Evolutionary conservation across 2,888 invertebrate species (phyloP).

Genomic region (Amaurobius ferox): DNA sequence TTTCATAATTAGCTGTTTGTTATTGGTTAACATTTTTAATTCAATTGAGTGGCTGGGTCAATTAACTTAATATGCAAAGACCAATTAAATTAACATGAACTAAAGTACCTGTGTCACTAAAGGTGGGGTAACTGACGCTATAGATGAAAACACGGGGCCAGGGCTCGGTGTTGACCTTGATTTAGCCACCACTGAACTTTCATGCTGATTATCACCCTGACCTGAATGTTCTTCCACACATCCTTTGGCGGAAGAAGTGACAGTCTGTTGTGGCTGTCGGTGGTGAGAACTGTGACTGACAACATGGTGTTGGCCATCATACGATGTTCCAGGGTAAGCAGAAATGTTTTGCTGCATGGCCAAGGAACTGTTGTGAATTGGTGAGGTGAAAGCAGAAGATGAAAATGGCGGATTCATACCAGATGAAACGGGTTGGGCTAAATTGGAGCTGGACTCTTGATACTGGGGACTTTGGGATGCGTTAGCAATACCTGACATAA

Average conservation of each 20-base stretch:
- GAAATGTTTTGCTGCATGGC: slow-evolving; percentile 26
- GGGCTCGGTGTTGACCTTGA: slow-evolving; percentile 68
- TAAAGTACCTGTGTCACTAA: slow-evolving; percentile 49
- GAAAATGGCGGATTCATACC: slow-evolving; percentile 55
- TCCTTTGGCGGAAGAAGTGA: slow-evolving; percentile 5
- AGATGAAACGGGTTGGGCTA: slow-evolving; percentile 31
- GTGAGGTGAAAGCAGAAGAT: slow-evolving; percentile 62
- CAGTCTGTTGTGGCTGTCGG: slow-evolving; percentile 8
- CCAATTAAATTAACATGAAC: no score
- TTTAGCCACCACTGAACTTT: slow-evolving; percentile 36
- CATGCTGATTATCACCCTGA: slow-evolving; percentile 24
- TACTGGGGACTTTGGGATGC: slow-evolving; percentile 60
- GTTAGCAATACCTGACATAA: slow-evolving; percentile 26
- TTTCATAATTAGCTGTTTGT: no score
- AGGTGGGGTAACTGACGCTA: slow-evolving; percentile 62
- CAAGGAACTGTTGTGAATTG: slow-evolving; percentile 37
- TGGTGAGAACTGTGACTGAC: slow-evolving; percentile 32
- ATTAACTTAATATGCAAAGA: no score
- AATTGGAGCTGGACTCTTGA: slow-evolving; percentile 34
- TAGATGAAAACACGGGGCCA: slow-evolving; percentile 52
- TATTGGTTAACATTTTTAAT: no score
- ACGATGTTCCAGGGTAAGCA: slow-evolving; percentile 49
- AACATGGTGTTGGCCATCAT: slow-evolving; percentile 46
- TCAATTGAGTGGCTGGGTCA: no score
- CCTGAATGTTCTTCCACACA: slow-evolving; percentile 24